Base-by-base conservation (phyloP, 2,797 vertebrate species). In the Zenarchopterus dispar region DNA sequence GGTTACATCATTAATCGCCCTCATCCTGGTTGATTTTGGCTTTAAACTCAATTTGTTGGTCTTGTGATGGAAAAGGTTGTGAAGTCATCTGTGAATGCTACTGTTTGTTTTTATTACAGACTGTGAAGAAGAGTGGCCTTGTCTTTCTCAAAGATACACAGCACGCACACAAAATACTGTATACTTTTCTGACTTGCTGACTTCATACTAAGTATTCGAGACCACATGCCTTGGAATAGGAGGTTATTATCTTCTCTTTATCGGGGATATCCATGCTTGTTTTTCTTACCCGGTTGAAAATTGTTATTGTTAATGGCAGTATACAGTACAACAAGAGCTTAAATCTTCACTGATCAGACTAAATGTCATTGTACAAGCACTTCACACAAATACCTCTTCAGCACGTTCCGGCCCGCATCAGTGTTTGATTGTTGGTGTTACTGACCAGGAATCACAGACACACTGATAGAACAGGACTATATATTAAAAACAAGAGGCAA, bases 301-400 rank as follows among this genome's bases (percentile, higher is more conserved):
- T 79, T 72, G 67, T 77, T 71, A 46, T 75, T 52, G 65, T 65
- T 49, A 70, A 26, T 15, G 60, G 80, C 80, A 67, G 80, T 51
- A 67, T 17, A 58, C 59, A 69, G 70, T 57, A 55, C 72, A 77
- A 70, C 76, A 39, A 81, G 78, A 81, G 80, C 73, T 81, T 59
- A 63, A 86, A 72, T 76, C 62, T 60, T 70, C 62, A 59, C 67
- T 59, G 66, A 65, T 88, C 46, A 41, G 72, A 80, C 75, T 64
- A 58, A 71, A 75, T 16, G 67, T 84, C 80, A 75, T 74, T 57
- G 48, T 89, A 76, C 80, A 77, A 93, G 92, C 93, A 93, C 92
- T 93, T 93, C 84, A 90, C 89, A 88, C 62, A 77, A 76, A 86
- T 88, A 91, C 81, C 75, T 88, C 89, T 84, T 83, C 74, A 86